These are phyloP conservation scores for Scrobipalpa costella DNA, from an alignment of 2,888 invertebrate species.

Conservation along the genomic window DNA sequence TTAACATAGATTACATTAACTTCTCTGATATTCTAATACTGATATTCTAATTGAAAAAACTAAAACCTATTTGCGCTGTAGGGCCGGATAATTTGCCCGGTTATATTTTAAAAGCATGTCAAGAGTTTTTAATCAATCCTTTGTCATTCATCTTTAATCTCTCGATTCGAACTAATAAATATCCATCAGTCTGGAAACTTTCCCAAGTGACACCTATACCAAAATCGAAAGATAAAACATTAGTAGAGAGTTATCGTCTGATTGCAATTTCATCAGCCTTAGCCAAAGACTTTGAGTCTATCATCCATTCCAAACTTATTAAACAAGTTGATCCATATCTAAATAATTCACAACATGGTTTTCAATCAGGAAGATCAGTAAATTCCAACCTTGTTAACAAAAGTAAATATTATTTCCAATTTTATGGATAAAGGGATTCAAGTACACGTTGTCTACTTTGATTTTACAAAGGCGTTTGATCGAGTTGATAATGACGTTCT, in stretches of 20 bases:
- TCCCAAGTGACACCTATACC: slow-evolving; percentile 11
- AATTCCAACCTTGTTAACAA: slow-evolving; percentile 4
- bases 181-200: slow-evolving; percentile 2
- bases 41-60: too few relatives aligned
- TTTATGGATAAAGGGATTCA: slow-evolving; percentile 21
- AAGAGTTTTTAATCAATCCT: neutral
- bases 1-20: neutral
- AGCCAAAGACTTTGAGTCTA: slow-evolving; percentile 8
- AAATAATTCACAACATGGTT: slow-evolving; percentile 14
- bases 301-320: neutral
- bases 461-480: slow-evolving; percentile 31
- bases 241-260: slow-evolving; percentile 3
- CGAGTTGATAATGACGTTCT: slow-evolving; percentile 30
- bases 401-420: slow-evolving; percentile 5
- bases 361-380: slow-evolving; percentile 1
- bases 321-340: slow-evolving; percentile 10
- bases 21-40: neutral
- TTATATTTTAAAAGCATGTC: slow-evolving; percentile 2
- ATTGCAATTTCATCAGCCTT: slow-evolving; percentile 10
- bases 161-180: neutral
- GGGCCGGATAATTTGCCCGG: too few relatives aligned
- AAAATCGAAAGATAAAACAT: slow-evolving; percentile 11
- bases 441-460: slow-evolving; percentile 31
- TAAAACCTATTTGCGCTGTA: slow-evolving; percentile 8
- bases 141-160: neutral